Conservation (phyloP, 2,888 invertebrate genomes). For the Synanthedon andrenaeformis region DNA sequence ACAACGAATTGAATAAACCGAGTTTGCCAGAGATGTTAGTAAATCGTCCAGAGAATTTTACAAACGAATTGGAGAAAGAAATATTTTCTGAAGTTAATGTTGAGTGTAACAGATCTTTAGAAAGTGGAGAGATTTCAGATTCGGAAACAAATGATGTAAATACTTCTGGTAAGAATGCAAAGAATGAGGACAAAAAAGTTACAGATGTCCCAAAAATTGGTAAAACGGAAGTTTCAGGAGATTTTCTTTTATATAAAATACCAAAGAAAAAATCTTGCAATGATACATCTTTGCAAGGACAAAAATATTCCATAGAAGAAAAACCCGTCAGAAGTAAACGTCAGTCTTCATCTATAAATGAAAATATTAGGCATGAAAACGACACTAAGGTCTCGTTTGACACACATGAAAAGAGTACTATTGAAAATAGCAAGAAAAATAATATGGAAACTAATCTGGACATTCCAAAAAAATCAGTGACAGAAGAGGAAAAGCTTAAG, state of each 20-base stretch:
- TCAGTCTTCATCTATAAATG: no score
- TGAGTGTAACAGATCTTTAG: slow-evolving; percentile 19
- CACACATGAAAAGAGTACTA: no score
- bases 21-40: slow-evolving; percentile 29
- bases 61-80: slow-evolving; percentile 20
- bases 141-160: slow-evolving; percentile 1
- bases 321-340: no score
- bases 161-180: not conserved
- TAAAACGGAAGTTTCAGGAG: not conserved
- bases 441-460: no score
- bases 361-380: no score
- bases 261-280: no score
- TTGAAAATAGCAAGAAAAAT: no score
- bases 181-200: not conserved
- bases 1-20: slow-evolving; percentile 8
- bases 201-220: not conserved
- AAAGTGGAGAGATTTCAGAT: slow-evolving; percentile 27
- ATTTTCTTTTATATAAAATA: not conserved
- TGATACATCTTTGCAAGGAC: no score
- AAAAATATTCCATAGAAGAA: no score
- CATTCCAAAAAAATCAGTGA: no score
- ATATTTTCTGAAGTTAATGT: slow-evolving; percentile 29
- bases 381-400: no score
- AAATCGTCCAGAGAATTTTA: slow-evolving; percentile 12
- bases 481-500: no score